Evolutionary conservation across 2,797 vertebrate species (phyloP).

Genomic region (Taeniopygia guttata): DNA sequence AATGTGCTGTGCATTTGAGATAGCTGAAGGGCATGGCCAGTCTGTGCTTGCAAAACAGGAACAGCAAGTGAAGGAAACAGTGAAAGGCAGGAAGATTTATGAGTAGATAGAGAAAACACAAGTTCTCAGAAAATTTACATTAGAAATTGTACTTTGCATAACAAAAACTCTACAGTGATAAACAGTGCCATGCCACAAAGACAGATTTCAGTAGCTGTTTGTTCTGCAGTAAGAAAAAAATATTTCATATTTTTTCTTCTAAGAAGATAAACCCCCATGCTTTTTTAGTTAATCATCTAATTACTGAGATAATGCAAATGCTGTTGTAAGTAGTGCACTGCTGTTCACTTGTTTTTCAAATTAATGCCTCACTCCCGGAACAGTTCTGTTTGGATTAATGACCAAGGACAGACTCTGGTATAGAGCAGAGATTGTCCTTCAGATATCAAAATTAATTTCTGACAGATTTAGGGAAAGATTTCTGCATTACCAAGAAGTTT

Average conservation of each 20-base stretch:
- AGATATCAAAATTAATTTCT: neutral
- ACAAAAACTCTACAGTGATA: neutral
- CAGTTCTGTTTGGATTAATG: neutral
- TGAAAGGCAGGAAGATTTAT: neutral
- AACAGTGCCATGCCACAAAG: neutral
- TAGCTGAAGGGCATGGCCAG: neutral
- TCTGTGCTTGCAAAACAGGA: neutral
- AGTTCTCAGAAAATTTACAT: neutral
- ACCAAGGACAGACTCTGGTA: neutral
- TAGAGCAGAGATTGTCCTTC: neutral
- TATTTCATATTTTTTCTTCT: neutral
- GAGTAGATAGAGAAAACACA: neutral
- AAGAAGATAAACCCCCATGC: rapidly evolving
- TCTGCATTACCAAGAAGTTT: neutral
- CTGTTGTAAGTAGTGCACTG: neutral
- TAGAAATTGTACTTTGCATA: neutral
- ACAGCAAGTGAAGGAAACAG: neutral
- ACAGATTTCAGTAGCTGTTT: neutral
- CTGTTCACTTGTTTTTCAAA: neutral
- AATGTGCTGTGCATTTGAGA: neutral
- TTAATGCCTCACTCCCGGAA: neutral
- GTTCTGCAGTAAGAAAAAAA: neutral
- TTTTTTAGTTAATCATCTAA: neutral
- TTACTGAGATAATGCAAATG: neutral
- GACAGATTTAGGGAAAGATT: neutral